phyloP scores from a whole-genome alignment of 2,797 vertebrate genomes.

The Liparis tanakae region DNA sequence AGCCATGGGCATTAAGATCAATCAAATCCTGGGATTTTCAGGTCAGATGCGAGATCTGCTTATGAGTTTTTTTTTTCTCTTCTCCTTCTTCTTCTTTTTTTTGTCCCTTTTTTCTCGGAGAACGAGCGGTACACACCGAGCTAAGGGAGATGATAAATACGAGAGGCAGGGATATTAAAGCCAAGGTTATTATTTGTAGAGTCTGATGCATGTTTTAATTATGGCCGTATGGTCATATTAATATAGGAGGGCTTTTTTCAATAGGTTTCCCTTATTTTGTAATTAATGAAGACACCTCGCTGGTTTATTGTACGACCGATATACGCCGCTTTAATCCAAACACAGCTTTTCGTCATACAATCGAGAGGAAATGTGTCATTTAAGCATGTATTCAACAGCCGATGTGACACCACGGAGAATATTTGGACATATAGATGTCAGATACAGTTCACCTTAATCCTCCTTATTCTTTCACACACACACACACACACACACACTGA shows the following conservation, averaged over 20 bases:
- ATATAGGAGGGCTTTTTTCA: conserved; percentile 48
- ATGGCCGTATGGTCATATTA: conserved; percentile 68
- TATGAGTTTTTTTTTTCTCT: conserved; percentile 89
- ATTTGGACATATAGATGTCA: conserved; percentile 67
- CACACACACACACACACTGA: conserved; percentile 24
- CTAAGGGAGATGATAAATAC: conserved; percentile 72
- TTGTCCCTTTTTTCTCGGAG: conserved; percentile 73
- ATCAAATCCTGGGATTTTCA: conserved; percentile 99
- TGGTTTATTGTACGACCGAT: conserved; percentile 42
- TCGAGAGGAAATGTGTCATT: conserved; percentile 76
- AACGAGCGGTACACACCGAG: conserved; percentile 73
- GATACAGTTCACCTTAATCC: conserved; percentile 60
- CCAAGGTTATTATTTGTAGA: conserved; percentile 83
- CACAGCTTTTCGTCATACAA: conserved; percentile 26
- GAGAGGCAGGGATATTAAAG: conserved; percentile 79
- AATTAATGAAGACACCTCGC: conserved; percentile 47
- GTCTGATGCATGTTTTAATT: conserved; percentile 83
- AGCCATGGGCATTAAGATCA: conserved; percentile 99
- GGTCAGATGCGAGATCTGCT: conserved; percentile 99
- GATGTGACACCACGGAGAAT: conserved; percentile 37
- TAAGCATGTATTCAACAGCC: conserved; percentile 83
- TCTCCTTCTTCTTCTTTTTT: conserved; percentile 61
- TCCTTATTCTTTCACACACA: conserved; percentile 2
- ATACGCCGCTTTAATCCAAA: conserved; percentile 33
- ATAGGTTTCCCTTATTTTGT: conserved; percentile 47